These are phyloP conservation scores for Nephrotoma appendiculata DNA, from an alignment of 2,888 invertebrate species.

Conservation along the genomic window DNA sequence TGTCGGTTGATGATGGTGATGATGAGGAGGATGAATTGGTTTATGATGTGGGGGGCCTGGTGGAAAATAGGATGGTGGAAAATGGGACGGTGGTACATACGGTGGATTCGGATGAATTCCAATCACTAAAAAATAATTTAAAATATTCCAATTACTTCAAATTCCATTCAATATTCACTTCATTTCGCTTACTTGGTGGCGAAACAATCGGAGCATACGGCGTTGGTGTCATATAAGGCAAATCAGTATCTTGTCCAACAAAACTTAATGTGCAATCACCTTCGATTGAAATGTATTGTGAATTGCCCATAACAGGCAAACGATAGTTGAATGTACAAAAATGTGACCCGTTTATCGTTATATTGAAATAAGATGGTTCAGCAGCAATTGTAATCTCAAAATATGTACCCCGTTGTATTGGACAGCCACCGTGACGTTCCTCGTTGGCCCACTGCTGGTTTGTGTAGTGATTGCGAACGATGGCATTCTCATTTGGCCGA, in stretches of 20 bases:
- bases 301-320: constrained; percentile 35
- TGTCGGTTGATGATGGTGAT: too few relatives aligned
- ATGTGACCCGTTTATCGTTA: constrained; percentile 68
- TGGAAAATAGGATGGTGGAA: too few relatives aligned
- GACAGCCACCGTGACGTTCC: constrained; percentile 40
- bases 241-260: background rate
- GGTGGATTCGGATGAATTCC: too few relatives aligned
- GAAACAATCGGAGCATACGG: background rate
- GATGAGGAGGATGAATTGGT: too few relatives aligned
- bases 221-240: background rate
- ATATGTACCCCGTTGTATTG: constrained; percentile 45
- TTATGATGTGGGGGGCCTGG: too few relatives aligned
- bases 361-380: constrained; percentile 33
- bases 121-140: too few relatives aligned
- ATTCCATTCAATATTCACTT: too few relatives aligned
- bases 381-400: constrained; percentile 60
- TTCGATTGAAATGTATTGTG: background rate
- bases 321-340: constrained; percentile 65
- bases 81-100: too few relatives aligned
- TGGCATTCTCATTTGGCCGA: constrained; percentile 36
- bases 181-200: background rate
- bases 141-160: too few relatives aligned
- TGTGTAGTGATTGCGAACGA: constrained; percentile 36
- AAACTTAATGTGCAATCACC: background rate
- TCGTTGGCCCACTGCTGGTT: constrained; percentile 36